These are phyloP conservation scores for Salpingus planirostris DNA, from an alignment of 2,888 invertebrate species.

Conservation along the genomic window DNA sequence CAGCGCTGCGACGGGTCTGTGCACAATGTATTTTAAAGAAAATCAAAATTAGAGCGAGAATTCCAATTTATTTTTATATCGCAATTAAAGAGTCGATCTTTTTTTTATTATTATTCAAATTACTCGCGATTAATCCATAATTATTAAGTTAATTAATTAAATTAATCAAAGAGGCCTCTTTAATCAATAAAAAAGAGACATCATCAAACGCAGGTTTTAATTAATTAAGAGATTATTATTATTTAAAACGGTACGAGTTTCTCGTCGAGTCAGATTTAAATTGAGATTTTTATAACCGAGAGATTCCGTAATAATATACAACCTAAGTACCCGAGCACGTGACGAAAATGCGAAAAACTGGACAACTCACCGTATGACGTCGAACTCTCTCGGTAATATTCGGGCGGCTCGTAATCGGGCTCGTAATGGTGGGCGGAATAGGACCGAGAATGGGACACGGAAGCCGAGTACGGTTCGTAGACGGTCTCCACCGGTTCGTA, in stretches of 20 bases:
- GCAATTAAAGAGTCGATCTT: slow-evolving; percentile 15
- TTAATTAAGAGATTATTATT: too few relatives aligned
- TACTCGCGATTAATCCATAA: too few relatives aligned
- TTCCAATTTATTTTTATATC: too few relatives aligned
- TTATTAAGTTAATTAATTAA: too few relatives aligned
- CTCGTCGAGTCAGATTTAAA: too few relatives aligned
- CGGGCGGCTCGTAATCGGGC: slow-evolving; percentile 38
- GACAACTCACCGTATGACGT: slow-evolving; percentile 30
- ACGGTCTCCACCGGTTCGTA: slow-evolving; percentile 29
- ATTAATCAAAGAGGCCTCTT: slow-evolving; percentile 15
- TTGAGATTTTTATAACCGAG: too few relatives aligned
- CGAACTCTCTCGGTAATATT: slow-evolving; percentile 44
- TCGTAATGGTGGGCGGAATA: slow-evolving; percentile 38
- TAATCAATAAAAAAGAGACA: too few relatives aligned
- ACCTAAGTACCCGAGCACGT: too few relatives aligned
- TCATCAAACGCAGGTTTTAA: too few relatives aligned
- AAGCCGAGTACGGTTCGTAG: slow-evolving; percentile 29
- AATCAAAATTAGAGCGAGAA: slow-evolving; percentile 6
- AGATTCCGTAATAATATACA: too few relatives aligned
- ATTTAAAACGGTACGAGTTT: neutral
- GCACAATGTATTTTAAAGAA: slow-evolving; percentile 32
- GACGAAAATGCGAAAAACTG: slow-evolving; percentile 3
- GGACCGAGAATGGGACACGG: slow-evolving; percentile 26
- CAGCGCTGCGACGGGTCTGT: slow-evolving; percentile 49
- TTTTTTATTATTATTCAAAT: too few relatives aligned